Conservation (phyloP, 2,888 invertebrate species). For the Hymenopus coronatus region DNA sequence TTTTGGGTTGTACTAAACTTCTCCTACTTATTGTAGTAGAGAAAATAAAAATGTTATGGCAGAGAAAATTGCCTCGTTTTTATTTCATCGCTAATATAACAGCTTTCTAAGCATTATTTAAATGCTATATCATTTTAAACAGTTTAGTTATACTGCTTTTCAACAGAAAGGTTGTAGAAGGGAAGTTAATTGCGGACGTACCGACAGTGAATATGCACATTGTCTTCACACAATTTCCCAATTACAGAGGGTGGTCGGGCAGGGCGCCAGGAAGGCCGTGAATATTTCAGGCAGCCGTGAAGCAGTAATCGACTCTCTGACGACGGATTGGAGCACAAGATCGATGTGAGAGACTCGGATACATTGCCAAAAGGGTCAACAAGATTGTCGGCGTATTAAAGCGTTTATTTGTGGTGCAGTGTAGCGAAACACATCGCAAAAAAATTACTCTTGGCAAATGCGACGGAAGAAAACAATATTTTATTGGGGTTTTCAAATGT, state of each 20-base stretch:
- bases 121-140: too few relatives aligned
- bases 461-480: too few relatives aligned
- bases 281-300: background rate
- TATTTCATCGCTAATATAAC: too few relatives aligned
- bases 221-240: background rate
- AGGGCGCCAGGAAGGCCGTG: background rate
- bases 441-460: background rate
- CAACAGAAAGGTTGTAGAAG: too few relatives aligned
- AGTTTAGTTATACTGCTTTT: too few relatives aligned
- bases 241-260: background rate
- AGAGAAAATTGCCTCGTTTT: too few relatives aligned
- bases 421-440: background rate
- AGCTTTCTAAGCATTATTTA: too few relatives aligned
- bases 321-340: background rate
- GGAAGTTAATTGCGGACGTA: too few relatives aligned
- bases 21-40: too few relatives aligned
- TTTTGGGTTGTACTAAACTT: too few relatives aligned
- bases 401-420: background rate
- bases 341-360: background rate
- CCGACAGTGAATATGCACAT: background rate
- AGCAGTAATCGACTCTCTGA: background rate
- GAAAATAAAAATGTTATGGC: too few relatives aligned
- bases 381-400: background rate
- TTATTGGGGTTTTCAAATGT: too few relatives aligned
- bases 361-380: background rate